phyloP scores from a whole-genome alignment of 2,888 invertebrate species.

The Orthosia gothica region DNA sequence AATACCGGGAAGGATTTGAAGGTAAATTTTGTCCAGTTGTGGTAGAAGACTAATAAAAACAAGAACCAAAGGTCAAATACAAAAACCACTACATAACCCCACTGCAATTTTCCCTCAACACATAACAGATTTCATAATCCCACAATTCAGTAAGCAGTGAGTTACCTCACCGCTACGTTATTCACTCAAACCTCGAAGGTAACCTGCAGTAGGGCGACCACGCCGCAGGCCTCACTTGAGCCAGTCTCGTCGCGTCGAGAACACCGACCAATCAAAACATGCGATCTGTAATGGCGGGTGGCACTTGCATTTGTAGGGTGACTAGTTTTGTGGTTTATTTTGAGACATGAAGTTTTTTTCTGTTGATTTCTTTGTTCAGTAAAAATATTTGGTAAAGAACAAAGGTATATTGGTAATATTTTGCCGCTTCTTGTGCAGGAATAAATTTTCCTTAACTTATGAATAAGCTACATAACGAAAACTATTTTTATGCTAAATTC shows the following conservation, averaged over 20 bases:
- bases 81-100: not conserved
- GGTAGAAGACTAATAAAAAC: too few relatives aligned
- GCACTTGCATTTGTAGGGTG: constrained; percentile 69
- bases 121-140: constrained; percentile 62
- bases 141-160: constrained; percentile 48
- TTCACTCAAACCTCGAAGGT: constrained; percentile 55
- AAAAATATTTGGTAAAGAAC: not conserved
- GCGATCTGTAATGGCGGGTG: constrained; percentile 73
- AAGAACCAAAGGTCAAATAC: not conserved
- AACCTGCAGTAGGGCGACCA: constrained; percentile 70
- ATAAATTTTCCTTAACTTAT: too few relatives aligned
- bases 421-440: too few relatives aligned
- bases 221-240: constrained; percentile 66
- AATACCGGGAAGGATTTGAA: too few relatives aligned
- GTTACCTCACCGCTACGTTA: constrained; percentile 57
- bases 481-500: not conserved
- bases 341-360: not conserved
- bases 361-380: not conserved
- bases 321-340: constrained; percentile 1
- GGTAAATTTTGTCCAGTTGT: too few relatives aligned
- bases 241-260: constrained; percentile 63
- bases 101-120: constrained; percentile 38
- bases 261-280: constrained; percentile 74
- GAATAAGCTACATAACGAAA: not conserved
- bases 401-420: too few relatives aligned